Conservation (phyloP, 2,113 vertebrate genomes). For the Phaethon lepturus region DNA sequence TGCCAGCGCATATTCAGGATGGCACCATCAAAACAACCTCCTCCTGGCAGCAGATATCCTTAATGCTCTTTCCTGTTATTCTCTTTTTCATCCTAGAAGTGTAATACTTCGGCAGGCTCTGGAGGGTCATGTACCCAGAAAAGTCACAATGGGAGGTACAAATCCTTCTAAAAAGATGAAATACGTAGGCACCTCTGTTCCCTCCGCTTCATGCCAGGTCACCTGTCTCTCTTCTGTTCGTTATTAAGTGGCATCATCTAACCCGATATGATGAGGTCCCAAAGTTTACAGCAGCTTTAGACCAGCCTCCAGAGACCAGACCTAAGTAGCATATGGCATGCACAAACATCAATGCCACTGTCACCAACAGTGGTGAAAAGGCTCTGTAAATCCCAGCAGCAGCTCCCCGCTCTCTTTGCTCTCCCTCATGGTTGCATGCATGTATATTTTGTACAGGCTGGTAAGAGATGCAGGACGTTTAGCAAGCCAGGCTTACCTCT, state of each 20-base stretch:
- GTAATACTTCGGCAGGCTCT: neutral
- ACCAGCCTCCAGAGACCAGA: neutral
- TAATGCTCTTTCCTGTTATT: neutral
- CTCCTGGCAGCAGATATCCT: neutral
- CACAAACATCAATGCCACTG: neutral
- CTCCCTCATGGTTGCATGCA: accelerated
- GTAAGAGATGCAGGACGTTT: neutral
- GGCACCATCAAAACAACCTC: neutral
- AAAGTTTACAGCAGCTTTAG: neutral
- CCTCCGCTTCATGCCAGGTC: neutral
- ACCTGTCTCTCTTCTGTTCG: neutral
- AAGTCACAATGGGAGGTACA: neutral
- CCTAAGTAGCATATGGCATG: too few relatives aligned
- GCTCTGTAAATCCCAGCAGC: accelerated
- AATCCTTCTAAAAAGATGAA: neutral
- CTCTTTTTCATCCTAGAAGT: neutral
- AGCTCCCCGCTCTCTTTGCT: neutral
- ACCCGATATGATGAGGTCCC: neutral
- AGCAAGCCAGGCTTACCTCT: neutral
- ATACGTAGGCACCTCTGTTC: neutral
- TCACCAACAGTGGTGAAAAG: neutral
- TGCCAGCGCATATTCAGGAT: neutral
- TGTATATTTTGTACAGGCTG: neutral
- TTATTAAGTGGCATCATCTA: neutral
- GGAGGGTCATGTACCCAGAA: neutral